Percentiles rank a stretch among this genome's conserved stretches.
Conservation (phyloP, 1,140 invertebrate species). For the Chelonus insularis region DNA sequence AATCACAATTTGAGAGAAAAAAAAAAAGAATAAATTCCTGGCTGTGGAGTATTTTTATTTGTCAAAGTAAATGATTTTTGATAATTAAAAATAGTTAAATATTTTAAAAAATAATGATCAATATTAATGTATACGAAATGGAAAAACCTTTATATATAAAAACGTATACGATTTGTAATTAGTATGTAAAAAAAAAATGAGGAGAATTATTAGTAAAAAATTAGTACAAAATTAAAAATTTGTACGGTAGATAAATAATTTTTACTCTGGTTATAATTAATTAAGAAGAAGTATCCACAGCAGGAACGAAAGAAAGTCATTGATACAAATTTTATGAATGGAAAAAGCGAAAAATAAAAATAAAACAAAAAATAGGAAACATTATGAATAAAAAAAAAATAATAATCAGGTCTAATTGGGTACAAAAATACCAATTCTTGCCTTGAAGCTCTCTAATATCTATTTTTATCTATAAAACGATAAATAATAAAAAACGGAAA, state of each 20-base stretch:
- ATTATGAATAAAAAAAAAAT: conserved; percentile 19
- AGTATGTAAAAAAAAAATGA: background rate
- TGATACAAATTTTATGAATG: too few relatives aligned
- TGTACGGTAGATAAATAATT: too few relatives aligned
- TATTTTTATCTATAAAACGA: conserved; percentile 28
- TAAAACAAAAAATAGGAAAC: background rate
- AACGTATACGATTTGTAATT: conserved; percentile 25
- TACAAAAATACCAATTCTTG: conserved; percentile 60
- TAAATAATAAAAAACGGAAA: conserved; percentile 18
- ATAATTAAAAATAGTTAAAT: background rate
- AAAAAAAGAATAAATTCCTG: conserved; percentile 3
- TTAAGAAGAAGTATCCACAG: conserved; percentile 15
- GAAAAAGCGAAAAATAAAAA: background rate
- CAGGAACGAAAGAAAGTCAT: background rate
- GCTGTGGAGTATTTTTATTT: conserved; percentile 21
- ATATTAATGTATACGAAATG: conserved; percentile 21
- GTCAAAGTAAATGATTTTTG: conserved; percentile 6
- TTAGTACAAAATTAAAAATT: conserved; percentile 26
- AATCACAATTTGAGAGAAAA: background rate
- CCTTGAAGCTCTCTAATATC: conserved; percentile 59
- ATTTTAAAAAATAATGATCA: too few relatives aligned
- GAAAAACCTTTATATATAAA: too few relatives aligned
- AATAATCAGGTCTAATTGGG: conserved; percentile 43
- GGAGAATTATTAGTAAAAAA: too few relatives aligned
- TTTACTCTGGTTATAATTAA: background rate